Base-by-base conservation (phyloP, 2,888 invertebrate genomes). In the Drosophila mimetica region DNA sequence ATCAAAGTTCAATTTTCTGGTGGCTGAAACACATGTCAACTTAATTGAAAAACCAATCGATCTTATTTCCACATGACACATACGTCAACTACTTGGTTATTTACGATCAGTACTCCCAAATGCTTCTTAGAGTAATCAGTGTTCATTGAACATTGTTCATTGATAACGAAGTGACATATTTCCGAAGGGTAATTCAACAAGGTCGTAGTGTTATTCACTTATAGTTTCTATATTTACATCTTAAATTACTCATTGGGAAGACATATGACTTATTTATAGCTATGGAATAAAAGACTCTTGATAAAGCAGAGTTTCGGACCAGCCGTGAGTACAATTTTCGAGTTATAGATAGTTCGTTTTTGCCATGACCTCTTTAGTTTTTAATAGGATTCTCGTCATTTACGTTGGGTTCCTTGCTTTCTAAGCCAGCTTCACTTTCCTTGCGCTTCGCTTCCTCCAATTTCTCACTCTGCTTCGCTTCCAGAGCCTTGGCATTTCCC, bases 401-500 rank as follows among this genome's bases (percentile, higher is more conserved):
- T 16, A 0, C n/a, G 6, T 28, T 36, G 20, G 32, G 2, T n/a
- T 8, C 32, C 2, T 20, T 11, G n/a, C 6, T 16, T 6, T 50
- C 28, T 9, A 20, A 5, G 5, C 18, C 30, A n/a, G 50, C 32
- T 57, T 37, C 32, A n/a, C 30, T 66, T 42, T 54, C 48, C 3
- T 50, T 57, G 2, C 44, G 60, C 8, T 60, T 60, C 7, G 32
- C 20, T 22, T 59, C 41, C 0, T 39, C 30, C 6, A 42, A 16
- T n/a, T 41, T 14, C 4, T 47, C 47, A 1, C 14, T 34, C 9
- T 36, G 37, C 11, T 18, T 47, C 4, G 61, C 54, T 25, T 71
- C 61, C 22, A 46, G n/a, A 11, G 63, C 64, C 14, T 79, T 76
- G 4, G 63, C 22, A n/a, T 46, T 41, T 34, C 69, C 58, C 1